Percentiles rank a stretch among this genome's conserved stretches.
phyloP scores from a whole-genome alignment of 2,113 vertebrate genomes.

The Suricata suricatta region DNA sequence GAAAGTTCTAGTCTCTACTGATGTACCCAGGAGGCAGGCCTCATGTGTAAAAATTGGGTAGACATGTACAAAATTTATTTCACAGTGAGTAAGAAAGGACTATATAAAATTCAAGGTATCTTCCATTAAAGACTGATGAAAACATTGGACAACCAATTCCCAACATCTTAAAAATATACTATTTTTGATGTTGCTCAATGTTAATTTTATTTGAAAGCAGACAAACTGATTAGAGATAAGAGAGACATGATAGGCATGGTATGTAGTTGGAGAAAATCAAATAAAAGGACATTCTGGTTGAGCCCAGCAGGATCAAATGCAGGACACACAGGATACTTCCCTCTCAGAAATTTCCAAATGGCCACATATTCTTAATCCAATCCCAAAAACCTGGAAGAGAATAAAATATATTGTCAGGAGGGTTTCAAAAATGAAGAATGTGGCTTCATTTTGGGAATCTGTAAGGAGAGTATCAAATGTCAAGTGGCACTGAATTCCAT shows the following conservation, averaged over 20 bases:
- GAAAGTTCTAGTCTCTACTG: not conserved
- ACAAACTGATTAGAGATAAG: not conserved
- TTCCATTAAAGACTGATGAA: not conserved
- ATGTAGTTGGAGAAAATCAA: not conserved
- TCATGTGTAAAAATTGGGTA: not conserved
- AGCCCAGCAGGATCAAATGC: not conserved
- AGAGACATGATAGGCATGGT: not conserved
- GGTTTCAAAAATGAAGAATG: not conserved
- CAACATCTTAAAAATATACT: not conserved
- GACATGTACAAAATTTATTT: not conserved
- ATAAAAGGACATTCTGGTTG: not conserved
- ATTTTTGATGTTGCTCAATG: not conserved
- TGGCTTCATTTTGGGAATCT: not conserved
- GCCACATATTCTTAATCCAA: accelerated
- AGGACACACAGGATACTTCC: not conserved
- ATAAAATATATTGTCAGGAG: not conserved
- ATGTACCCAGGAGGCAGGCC: not conserved
- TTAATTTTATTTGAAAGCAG: not conserved
- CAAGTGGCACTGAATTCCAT: not conserved
- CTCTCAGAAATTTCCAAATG: not conserved
- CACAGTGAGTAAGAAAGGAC: not conserved
- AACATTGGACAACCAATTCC: not conserved
- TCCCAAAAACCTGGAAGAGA: accelerated
- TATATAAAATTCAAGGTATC: not conserved
- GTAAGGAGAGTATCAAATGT: not conserved